Percentiles rank a stretch among this genome's conserved stretches.
Conservation (phyloP, 2,113 vertebrate species). For the Dicerorhinus sumatrensis region DNA sequence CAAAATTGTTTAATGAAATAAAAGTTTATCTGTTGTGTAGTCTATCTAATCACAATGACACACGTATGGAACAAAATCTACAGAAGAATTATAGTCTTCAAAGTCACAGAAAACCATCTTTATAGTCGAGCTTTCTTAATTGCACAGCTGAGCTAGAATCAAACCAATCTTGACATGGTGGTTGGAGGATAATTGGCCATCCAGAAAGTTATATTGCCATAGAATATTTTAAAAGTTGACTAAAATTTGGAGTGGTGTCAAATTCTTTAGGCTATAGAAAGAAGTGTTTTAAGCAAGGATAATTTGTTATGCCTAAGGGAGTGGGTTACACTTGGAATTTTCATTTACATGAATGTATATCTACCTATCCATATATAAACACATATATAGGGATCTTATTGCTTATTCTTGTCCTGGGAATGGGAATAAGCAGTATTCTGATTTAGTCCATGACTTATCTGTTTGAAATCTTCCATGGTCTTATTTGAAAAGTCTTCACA, state of each 20-base stretch:
- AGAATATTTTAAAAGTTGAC: not conserved
- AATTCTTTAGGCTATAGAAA: not conserved
- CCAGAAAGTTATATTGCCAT: not conserved
- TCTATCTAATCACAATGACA: not conserved
- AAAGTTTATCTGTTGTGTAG: not conserved
- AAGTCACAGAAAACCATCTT: not conserved
- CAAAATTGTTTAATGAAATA: not conserved
- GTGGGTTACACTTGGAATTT: not conserved
- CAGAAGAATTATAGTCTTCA: not conserved
- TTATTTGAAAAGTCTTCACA: slow-evolving; percentile 49
- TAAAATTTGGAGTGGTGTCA: not conserved
- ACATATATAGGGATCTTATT: not conserved
- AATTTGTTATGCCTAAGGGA: not conserved
- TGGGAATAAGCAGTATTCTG: not conserved
- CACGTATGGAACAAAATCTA: not conserved
- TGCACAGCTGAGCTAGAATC: not conserved
- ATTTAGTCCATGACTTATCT: slow-evolving; percentile 28
- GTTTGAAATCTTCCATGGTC: slow-evolving; percentile 42
- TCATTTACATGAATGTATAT: not conserved
- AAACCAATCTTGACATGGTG: not conserved
- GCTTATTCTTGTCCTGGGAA: not conserved
- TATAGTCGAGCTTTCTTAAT: not conserved
- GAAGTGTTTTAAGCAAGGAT: not conserved
- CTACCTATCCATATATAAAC: not conserved
- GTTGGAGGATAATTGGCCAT: not conserved